Percentiles rank a stretch among this genome's conserved stretches.
phyloP scores from a whole-genome alignment of 2,113 vertebrate genomes.

The Sardina pilchardus region DNA sequence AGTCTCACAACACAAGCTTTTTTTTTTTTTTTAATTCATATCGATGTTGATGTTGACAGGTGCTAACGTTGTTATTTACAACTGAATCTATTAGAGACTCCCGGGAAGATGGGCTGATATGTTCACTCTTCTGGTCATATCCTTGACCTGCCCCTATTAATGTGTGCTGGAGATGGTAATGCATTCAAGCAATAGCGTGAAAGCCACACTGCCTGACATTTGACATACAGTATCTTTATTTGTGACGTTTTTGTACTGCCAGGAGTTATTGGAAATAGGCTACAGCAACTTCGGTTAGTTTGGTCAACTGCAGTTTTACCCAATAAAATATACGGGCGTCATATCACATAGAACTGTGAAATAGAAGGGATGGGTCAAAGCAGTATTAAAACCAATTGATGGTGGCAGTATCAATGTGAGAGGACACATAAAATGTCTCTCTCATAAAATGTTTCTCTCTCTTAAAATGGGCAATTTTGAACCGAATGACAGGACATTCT shows the following conservation, averaged over 20 bases:
- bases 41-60: not conserved
- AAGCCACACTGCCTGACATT: not conserved
- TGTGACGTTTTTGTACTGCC: too few species aligned
- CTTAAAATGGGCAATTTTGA: not conserved
- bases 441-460: not conserved
- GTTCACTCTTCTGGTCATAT: not conserved
- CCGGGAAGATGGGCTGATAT: not conserved
- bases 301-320: too few species aligned
- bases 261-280: too few species aligned
- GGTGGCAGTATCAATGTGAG: not conserved
- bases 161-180: not conserved
- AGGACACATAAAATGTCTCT: not conserved
- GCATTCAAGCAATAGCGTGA: not conserved
- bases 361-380: not conserved
- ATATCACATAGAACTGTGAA: not conserved
- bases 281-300: not conserved
- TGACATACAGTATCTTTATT: too few species aligned
- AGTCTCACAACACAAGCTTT: not conserved
- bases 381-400: slow-evolving; percentile 2
- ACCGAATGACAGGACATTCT: not conserved
- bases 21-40: not conserved
- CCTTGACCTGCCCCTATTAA: not conserved
- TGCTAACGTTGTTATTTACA: not conserved
- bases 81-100: not conserved
- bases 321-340: too few species aligned